Conservation (phyloP, 2,113 vertebrate species). For the Tenebrosternarchus preto region DNA sequence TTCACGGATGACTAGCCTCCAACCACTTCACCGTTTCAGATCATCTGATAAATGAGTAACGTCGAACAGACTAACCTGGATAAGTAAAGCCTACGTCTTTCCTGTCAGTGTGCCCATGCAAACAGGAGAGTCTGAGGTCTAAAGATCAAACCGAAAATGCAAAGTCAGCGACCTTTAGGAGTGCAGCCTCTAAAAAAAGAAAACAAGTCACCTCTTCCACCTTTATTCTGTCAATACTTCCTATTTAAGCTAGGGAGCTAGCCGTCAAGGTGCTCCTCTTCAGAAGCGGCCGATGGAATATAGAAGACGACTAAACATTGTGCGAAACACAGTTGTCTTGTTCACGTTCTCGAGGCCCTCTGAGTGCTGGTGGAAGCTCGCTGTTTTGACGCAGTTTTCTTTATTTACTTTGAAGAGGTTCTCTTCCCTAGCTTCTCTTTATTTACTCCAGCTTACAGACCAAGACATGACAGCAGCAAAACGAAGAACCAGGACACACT, state of each 20-base stretch:
- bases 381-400: too few species aligned
- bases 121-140: conserved; percentile 66
- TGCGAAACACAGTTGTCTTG: too few species aligned
- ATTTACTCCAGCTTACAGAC: neutral
- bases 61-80: neutral
- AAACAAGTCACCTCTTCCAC: conserved; percentile 24
- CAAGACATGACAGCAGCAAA: neutral
- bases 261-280: neutral
- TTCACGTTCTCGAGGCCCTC: neutral
- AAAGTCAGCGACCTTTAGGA: conserved; percentile 57
- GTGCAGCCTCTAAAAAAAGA: conserved; percentile 38
- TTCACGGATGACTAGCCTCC: neutral
- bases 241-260: conserved; percentile 10
- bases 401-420: too few species aligned
- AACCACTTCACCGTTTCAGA: neutral
- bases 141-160: conserved; percentile 71
- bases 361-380: neutral
- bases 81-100: conserved; percentile 41
- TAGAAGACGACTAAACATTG: too few species aligned
- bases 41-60: neutral
- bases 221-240: conserved; percentile 39
- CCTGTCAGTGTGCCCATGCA: conserved; percentile 41
- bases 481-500: neutral
- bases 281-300: neutral
- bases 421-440: too few species aligned